Percentiles rank a stretch among this genome's conserved stretches.
Evolutionary conservation across 2,797 vertebrate species (phyloP).

Genomic region (Sebastes alutus): DNA sequence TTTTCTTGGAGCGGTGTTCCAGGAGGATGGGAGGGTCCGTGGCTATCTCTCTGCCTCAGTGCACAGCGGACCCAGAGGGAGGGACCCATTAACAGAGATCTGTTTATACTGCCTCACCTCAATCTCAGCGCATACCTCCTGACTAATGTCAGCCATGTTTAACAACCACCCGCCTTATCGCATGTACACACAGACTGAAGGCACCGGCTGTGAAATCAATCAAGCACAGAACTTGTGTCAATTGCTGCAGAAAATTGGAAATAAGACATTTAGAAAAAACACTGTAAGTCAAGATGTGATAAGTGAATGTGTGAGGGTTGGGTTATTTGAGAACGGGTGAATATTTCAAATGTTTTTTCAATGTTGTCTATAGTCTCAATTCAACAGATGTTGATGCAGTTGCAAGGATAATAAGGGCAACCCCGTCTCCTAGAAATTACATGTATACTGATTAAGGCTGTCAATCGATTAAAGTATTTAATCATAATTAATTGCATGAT

Average conservation of each 20-base stretch:
- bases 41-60: constrained; percentile 61
- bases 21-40: constrained; percentile 26
- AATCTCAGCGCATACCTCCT: constrained; percentile 60
- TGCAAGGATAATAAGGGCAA: not conserved
- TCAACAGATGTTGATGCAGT: not conserved
- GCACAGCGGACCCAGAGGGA: constrained; percentile 44
- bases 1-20: constrained; percentile 34
- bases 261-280: constrained; percentile 37
- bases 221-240: constrained; percentile 50
- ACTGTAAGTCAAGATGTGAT: constrained; percentile 20
- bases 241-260: constrained; percentile 35
- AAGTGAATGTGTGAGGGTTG: constrained; percentile 2
- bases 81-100: constrained; percentile 64
- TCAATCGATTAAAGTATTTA: too few species aligned
- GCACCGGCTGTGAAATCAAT: constrained; percentile 48
- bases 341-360: not conserved
- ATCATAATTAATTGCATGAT: too few species aligned
- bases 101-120: constrained; percentile 73
- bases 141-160: constrained; percentile 74
- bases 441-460: not conserved
- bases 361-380: not conserved
- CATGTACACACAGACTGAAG: constrained; percentile 55
- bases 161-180: constrained; percentile 73
- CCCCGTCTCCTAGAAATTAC: not conserved
- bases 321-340: not conserved